Conservation (phyloP, 1,140 invertebrate genomes). For the Diuraphis noxia region DNA sequence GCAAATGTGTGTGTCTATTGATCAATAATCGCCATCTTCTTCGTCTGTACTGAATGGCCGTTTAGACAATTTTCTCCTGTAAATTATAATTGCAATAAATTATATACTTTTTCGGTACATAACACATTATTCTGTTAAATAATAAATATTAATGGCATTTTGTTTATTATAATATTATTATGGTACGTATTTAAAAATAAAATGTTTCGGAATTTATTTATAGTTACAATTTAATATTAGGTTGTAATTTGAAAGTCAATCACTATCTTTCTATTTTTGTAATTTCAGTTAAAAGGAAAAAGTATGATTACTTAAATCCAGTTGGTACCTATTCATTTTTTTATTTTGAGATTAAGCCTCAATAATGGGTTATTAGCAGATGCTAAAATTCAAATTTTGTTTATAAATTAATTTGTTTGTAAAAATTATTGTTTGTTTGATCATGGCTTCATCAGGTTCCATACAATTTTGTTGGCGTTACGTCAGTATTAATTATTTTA, state of each 20-base stretch:
- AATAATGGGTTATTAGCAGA: no score
- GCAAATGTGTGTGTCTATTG: not conserved
- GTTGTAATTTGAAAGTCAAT: not conserved
- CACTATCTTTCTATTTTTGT: not conserved
- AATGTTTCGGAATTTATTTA: no score
- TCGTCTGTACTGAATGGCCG: conserved; percentile 46
- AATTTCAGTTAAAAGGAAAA: not conserved
- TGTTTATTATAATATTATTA: no score
- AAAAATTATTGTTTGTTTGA: no score
- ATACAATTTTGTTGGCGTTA: no score
- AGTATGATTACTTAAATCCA: not conserved
- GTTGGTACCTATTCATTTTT: no score
- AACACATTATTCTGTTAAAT: not conserved
- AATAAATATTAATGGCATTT: not conserved
- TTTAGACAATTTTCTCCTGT: conserved; percentile 39
- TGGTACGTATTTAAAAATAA: no score
- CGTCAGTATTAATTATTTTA: no score
- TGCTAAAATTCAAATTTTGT: no score
- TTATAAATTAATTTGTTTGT: no score
- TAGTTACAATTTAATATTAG: not conserved
- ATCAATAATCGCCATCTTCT: conserved; percentile 48
- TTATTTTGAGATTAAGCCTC: not conserved
- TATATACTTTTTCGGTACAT: not conserved
- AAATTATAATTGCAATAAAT: not conserved
- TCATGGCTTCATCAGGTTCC: no score